Conservation (phyloP, 92 coral and sea anemone genomes). For the Actinostola sp. region DNA sequence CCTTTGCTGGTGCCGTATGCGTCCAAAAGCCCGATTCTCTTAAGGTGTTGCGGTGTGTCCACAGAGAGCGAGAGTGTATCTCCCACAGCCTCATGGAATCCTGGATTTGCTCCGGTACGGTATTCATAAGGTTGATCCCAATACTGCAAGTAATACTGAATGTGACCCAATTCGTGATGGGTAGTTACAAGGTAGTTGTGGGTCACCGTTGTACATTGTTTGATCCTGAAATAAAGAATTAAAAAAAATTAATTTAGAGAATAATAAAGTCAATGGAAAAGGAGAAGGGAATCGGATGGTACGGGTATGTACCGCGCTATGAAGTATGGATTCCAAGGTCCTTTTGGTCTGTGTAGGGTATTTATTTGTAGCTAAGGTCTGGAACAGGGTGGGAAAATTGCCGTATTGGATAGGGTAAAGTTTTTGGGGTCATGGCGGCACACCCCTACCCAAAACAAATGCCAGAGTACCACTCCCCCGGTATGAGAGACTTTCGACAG, state of each 20-base stretch:
- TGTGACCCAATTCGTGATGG: slow-evolving; percentile 85
- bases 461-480: no score
- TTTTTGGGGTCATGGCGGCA: no score
- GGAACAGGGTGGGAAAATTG: no score
- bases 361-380: no score
- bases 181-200: slow-evolving; percentile 78
- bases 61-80: slow-evolving; percentile 86
- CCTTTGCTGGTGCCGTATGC: slow-evolving; percentile 54
- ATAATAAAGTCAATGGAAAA: not conserved
- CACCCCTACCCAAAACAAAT: no score
- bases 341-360: no score
- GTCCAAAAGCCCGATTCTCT: slow-evolving; percentile 61
- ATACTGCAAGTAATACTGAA: slow-evolving; percentile 72
- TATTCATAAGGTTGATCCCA: slow-evolving; percentile 75
- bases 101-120: slow-evolving; percentile 90
- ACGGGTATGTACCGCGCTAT: not conserved
- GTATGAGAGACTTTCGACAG: no score
- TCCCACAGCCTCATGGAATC: slow-evolving; percentile 89
- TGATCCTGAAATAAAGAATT: slow-evolving; percentile 45
- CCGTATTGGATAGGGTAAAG: no score
- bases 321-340: no score
- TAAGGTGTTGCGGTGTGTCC: slow-evolving; percentile 80
- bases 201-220: slow-evolving; percentile 69
- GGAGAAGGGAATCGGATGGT: no score
- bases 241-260: no score